These are phyloP conservation scores for Calidris pugnax DNA, from an alignment of 2,113 vertebrate genomes.

Conservation along the genomic window DNA sequence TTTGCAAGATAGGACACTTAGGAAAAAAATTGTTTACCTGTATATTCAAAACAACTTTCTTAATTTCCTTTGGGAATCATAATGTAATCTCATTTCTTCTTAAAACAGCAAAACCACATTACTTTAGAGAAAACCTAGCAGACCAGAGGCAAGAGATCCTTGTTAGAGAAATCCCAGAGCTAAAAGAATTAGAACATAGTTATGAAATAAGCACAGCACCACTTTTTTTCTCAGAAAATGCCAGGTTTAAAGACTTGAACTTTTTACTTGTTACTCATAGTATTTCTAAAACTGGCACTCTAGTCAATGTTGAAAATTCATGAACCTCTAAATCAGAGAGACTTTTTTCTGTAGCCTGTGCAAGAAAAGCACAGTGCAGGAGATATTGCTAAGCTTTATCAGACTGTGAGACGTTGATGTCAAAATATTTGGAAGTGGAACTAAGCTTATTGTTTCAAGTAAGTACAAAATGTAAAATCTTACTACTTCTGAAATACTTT, in stretches of 20 bases:
- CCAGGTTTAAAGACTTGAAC: neutral
- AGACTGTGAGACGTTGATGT: neutral
- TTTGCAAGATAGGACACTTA: neutral
- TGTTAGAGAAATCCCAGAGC: neutral
- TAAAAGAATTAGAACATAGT: neutral
- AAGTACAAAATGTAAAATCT: neutral
- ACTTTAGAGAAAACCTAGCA: neutral
- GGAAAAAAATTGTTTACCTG: neutral
- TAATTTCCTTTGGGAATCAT: neutral
- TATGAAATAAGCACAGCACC: neutral
- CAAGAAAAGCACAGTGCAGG: neutral
- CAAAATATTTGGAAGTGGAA: constrained; percentile 58
- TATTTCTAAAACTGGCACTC: neutral
- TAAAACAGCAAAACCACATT: neutral
- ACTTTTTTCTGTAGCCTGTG: neutral
- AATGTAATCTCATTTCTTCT: neutral
- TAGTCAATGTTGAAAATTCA: neutral
- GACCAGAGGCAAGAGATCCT: neutral
- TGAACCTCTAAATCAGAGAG: neutral
- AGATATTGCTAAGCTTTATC: neutral
- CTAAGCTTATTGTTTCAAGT: constrained; percentile 42
- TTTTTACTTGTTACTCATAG: neutral
- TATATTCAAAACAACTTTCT: neutral
- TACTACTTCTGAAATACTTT: neutral
- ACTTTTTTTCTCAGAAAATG: neutral